Base-by-base conservation (phyloP, 1,140 invertebrate species). In the Drosophila ambigua region DNA sequence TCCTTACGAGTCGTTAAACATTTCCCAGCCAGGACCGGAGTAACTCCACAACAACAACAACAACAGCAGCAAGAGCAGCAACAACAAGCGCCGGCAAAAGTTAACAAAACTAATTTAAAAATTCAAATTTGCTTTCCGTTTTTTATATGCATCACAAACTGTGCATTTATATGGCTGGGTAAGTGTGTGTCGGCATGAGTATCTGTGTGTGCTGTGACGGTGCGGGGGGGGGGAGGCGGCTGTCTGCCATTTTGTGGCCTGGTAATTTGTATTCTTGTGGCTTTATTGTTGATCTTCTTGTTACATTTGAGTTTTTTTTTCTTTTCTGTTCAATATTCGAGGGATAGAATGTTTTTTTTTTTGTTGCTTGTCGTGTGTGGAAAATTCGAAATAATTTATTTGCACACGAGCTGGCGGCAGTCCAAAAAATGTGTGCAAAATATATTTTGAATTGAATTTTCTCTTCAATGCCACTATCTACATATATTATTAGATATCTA, bases 61-160 rank as follows among this genome's bases (percentile, higher is more conserved):
- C 7, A 31, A 31, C 28, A 31, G 59, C 63, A 76, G 66, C 77
- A 84, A 79, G 60, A 76, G 66, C 77, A 84, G 76, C 77, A 39
- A 11, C 35, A 35, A 11, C 11, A 39, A 39, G 35, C 35, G 35
- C 35, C 35, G 73, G 82, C 59, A 80, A 73, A 88, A 88, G 83
- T 88, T 88, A 89, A 88, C 84, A 88, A 88, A 88, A 88, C 83
- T 88, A 88, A 88, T 88, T 88, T 88, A 88, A 88, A 88, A 88
- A 88, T 88, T 88, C 83, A 88, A 88, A 88, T 88, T 88, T 88
- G 58, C 83, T 88, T 88, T 88, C 83, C 83, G 83, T 82, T 88
- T 77, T 85, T 88, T 88, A 88, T 88, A 88, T 88, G 84, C 83
- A 67, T 67, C 79, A 77, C 83, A 88, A 85, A 85, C 82, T 85